Conservation (phyloP, 2,113 vertebrate genomes). For the Lamprotornis superbus region DNA sequence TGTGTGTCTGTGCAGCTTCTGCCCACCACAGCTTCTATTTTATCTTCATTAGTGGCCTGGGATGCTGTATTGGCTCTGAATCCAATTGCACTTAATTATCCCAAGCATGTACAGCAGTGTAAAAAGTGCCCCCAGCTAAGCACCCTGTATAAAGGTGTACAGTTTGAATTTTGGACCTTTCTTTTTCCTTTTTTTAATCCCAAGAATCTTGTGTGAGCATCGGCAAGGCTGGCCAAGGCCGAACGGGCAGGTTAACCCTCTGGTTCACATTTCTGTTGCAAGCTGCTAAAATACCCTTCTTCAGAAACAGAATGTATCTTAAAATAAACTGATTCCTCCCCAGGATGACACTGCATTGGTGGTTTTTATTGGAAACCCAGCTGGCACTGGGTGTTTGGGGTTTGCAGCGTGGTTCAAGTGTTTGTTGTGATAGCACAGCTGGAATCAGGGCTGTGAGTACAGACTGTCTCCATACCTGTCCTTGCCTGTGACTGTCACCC, state of each 20-base stretch:
- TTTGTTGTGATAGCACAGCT: neutral
- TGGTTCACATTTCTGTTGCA: conserved; percentile 16
- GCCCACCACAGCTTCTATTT: neutral
- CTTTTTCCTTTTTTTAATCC: neutral
- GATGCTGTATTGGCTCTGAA: conserved; percentile 11
- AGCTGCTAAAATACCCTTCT: neutral
- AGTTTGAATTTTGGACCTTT: neutral
- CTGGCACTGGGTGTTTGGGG: neutral
- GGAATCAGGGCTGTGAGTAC: fast-evolving
- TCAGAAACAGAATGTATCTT: conserved; percentile 22
- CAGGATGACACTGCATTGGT: neutral
- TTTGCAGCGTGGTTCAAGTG: neutral
- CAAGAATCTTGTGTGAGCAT: neutral
- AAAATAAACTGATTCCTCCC: conserved; percentile 57
- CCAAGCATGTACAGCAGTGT: conserved; percentile 1
- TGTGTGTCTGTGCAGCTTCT: conserved; percentile 23
- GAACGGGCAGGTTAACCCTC: neutral
- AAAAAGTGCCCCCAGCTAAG: neutral
- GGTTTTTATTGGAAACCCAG: neutral
- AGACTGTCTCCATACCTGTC: neutral
- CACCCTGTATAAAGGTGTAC: neutral
- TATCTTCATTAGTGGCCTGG: neutral
- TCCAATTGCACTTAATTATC: conserved; percentile 5
- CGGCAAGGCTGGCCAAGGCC: conserved; percentile 24
- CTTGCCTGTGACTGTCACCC: neutral